Evolutionary conservation across 2,797 vertebrate genomes (phyloP), one percentile per base, ranked within the genome.

Genomic region (Carduelis carduelis): DNA sequence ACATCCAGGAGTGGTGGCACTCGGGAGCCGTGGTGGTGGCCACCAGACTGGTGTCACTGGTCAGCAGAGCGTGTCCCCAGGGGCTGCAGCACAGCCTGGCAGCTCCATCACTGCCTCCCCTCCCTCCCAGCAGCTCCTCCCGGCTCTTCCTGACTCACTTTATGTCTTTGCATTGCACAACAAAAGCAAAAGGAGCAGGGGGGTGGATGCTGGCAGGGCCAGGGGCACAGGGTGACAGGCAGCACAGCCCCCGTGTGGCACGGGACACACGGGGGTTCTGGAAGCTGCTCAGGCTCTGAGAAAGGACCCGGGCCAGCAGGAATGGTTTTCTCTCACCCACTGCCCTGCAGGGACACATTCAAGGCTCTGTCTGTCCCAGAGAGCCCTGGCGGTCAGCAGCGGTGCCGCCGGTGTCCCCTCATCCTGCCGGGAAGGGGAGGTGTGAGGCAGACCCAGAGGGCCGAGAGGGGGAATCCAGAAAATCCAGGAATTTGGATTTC

Each of bases 361-460:
- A 20, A 32, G n/a, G 68, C 65, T 34, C 28, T 27, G 71, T 49
- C 44, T 78, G 68, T 30, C 37, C 6, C 69, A 18, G 57, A 34
- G 15, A 56, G 39, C 47, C 24, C 57, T 1, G 0, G 47, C 1
- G 2, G 32, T 56, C 60, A 44, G 59, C 2, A 0, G 1, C 32
- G 55, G 41, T 3, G 9, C 23, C 27, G 22, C 14, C 0, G 0
- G 17, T n/a, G 61, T 23, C 34, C 59, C 26, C 55, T 74, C 34
- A 32, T 14, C 65, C 9, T 47, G 49, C 23, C 1, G 1, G 47
- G 21, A 30, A 50, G 32, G 41, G 37, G 43, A 28, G 37, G 8
- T 8, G 28, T 12, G 41, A 37, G 18, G 8, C 39, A 84, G 39
- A 61, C 35, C 46, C 2, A 6, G 41, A 44, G 28, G 28, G 50